phyloP scores from a whole-genome alignment of 1,140 invertebrate species.

The Drosophila ananassae region DNA sequence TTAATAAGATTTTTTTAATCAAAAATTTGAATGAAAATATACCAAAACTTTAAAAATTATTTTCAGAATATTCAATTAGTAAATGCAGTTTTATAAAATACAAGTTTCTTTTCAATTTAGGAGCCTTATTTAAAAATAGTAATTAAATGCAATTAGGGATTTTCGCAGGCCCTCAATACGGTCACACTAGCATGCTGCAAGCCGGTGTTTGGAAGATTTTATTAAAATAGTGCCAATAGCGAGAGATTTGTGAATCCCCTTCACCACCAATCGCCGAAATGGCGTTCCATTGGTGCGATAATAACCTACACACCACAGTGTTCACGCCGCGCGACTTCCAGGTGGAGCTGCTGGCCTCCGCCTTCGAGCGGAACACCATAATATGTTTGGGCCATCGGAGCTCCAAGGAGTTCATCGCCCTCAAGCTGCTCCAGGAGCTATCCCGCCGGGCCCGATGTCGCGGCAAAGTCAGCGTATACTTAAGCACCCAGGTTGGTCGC shows the following conservation, averaged over 20 bases:
- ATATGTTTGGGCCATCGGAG: conserved; percentile 92
- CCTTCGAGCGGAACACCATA: conserved; percentile 92
- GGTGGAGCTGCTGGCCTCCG: conserved; percentile 92
- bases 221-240: neutral
- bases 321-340: conserved; percentile 91
- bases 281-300: conserved; percentile 84
- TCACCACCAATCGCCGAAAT: conserved; percentile 41
- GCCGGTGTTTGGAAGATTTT: conserved; percentile 20
- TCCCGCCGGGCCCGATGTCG: conserved; percentile 85
- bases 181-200: conserved; percentile 19
- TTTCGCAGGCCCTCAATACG: neutral
- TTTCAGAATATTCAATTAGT: neutral
- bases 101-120: too few relatives aligned
- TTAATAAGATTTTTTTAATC: too few relatives aligned
- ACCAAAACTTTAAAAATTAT: too few relatives aligned
- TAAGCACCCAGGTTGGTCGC: conserved; percentile 47
- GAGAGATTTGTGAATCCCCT: conserved; percentile 7
- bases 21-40: too few relatives aligned
- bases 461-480: conserved; percentile 65
- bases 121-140: too few relatives aligned
- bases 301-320: conserved; percentile 84
- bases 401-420: conserved; percentile 94
- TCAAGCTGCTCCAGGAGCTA: conserved; percentile 93
- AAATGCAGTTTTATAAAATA: too few relatives aligned
- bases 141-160: neutral